phyloP scores from a whole-genome alignment of 2,113 vertebrate species.

The Ahaetulla prasina region DNA sequence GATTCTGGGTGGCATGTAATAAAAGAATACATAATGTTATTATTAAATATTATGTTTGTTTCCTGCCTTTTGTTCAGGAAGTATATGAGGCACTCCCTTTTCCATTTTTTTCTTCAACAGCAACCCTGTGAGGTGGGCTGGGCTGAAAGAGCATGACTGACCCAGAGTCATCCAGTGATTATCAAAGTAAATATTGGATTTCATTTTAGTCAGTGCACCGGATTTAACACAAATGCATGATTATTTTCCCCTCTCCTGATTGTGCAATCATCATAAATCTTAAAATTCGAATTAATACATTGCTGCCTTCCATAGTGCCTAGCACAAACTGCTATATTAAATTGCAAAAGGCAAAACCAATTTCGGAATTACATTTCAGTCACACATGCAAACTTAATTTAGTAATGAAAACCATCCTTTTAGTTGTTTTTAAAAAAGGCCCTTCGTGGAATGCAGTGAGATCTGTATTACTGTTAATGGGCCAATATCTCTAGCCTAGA shows the following conservation, averaged over 20 bases:
- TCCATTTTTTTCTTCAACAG: background rate
- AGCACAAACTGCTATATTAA: too few species aligned
- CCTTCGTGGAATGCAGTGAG: background rate
- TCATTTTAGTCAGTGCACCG: background rate
- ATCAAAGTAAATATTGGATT: background rate
- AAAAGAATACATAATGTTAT: background rate
- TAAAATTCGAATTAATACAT: background rate
- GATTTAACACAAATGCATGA: background rate
- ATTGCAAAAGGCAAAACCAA: background rate
- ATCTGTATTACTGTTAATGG: background rate
- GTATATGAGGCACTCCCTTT: background rate
- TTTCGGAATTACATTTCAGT: background rate
- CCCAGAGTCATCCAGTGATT: background rate
- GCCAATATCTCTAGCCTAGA: background rate
- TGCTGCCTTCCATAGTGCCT: background rate
- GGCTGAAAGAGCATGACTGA: background rate
- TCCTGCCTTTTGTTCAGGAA: background rate
- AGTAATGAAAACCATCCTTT: background rate
- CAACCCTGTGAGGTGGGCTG: background rate
- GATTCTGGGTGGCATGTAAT: background rate
- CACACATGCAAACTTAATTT: background rate
- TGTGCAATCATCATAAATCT: background rate
- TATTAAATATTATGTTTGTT: background rate
- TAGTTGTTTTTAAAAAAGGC: background rate
- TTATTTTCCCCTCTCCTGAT: background rate